A percentile compares a stretch with the other conserved stretches of the same genome.
Evolutionary conservation across 1,140 invertebrate genomes (phyloP).

Genomic region (Sminthurides bifidus): DNA sequence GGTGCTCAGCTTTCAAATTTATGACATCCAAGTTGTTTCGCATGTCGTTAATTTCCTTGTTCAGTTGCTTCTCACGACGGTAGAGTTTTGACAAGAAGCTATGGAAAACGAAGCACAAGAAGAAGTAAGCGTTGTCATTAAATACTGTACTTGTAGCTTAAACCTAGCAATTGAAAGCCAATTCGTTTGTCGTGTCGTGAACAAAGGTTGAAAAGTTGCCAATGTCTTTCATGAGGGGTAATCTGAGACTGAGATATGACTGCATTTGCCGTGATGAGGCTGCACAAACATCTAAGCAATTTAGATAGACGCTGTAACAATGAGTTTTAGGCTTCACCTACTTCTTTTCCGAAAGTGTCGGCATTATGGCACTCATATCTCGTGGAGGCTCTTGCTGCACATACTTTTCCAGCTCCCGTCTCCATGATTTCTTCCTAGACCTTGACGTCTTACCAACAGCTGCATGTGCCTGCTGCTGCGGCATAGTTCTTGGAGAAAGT

Average conservation of each 20-base stretch:
- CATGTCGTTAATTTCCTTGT: slow-evolving; percentile 17
- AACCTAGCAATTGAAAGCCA: not conserved
- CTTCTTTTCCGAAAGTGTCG: slow-evolving; percentile 13
- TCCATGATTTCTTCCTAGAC: not conserved
- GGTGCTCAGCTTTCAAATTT: slow-evolving; percentile 16
- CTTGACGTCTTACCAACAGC: not conserved
- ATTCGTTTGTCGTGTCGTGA: not conserved
- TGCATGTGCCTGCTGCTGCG: no score
- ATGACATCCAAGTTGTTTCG: slow-evolving; percentile 14
- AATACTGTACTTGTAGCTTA: not conserved
- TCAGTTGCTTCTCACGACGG: slow-evolving; percentile 14
- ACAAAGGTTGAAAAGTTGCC: not conserved
- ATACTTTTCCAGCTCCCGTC: not conserved
- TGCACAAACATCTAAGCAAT: not conserved
- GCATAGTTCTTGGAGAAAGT: no score
- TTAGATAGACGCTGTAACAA: no score
- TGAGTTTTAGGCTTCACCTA: not conserved
- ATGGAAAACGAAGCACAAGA: not conserved
- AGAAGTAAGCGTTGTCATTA: not conserved
- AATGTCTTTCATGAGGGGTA: not conserved
- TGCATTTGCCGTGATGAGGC: not conserved
- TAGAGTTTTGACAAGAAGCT: slow-evolving; percentile 20
- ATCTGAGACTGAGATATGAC: not conserved
- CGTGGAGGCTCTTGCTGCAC: slow-evolving; percentile 1
- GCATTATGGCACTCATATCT: slow-evolving; percentile 17